Percentiles rank a stretch among this genome's conserved stretches.
Conservation (phyloP, 2,888 invertebrate species). For the Melipona beecheii region DNA sequence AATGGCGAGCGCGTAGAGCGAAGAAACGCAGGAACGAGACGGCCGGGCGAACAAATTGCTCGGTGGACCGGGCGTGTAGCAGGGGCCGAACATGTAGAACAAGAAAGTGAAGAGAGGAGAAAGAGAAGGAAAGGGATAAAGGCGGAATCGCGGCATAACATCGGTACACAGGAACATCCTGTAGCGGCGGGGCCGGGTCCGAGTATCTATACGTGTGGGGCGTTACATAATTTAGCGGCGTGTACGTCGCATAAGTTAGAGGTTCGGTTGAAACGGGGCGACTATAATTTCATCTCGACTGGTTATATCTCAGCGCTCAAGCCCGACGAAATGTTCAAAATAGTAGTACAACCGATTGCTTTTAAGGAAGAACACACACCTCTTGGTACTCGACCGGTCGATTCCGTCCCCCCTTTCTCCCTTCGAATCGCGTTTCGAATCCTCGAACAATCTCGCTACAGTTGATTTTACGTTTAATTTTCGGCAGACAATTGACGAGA, state of each 20-base stretch:
- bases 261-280: constrained; percentile 72
- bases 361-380: constrained; percentile 75
- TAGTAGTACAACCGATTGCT: constrained; percentile 82
- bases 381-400: constrained; percentile 45
- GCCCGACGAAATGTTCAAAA: constrained; percentile 81
- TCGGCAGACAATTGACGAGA: too few relatives aligned
- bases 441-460: too few relatives aligned
- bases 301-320: constrained; percentile 77
- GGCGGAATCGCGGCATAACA: constrained; percentile 73
- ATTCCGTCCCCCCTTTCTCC: constrained; percentile 24
- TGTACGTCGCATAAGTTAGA: constrained; percentile 78
- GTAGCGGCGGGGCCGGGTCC: constrained; percentile 64
- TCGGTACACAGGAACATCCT: constrained; percentile 75
- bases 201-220: constrained; percentile 76
- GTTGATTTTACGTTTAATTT: too few relatives aligned
- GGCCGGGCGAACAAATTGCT: constrained; percentile 53
- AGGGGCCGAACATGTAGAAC: neutral
- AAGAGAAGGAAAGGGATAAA: constrained; percentile 39
- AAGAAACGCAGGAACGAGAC: constrained; percentile 11
- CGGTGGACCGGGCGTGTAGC: neutral
- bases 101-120: constrained; percentile 8
- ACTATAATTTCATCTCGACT: constrained; percentile 80
- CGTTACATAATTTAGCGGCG: constrained; percentile 80
- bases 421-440: neutral
- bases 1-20: neutral